Evolutionary conservation across 2,888 invertebrate genomes (phyloP), one percentile per base, ranked within the genome.

Genomic region (Malthinus flaveolus): DNA sequence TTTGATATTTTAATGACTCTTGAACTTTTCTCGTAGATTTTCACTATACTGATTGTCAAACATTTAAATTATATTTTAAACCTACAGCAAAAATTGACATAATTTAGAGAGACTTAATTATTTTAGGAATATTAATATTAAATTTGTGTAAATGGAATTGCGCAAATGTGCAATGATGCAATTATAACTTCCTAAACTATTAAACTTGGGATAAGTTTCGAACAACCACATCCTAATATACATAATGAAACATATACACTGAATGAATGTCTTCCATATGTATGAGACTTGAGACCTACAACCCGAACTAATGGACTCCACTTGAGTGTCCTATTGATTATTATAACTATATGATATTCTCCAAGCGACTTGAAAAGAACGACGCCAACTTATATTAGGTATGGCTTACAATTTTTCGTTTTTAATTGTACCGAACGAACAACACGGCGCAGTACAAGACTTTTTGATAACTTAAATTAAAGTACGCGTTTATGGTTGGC

Each of bases 271-370:
- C 53, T 49, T 63, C 59, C 63, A 66, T 66, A 65, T 66, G 66
- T 54, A 66, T 65, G 62, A 65, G 50, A 59, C 61, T 51, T 64
- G 65, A 59, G 62, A 62, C 62, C 62, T 42, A 42, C 15, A 42
- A 59, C 56, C 53, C 58, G 54, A 52, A 64, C 64, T 66, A 66
- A 66, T 64, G 62, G 62, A 59, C 61, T 62, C 42, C 51, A 54
- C 60, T 42, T 42, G 13, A 53, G 56, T 49, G 58, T 57, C 64
- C 59, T 56, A 62, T 64, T 62, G 62, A 64, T 64, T 64, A 59
- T 42, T 55, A 35, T 32, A 39, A 55, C 31, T 50, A 54, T 23
- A 23, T 23, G 15, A 42, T 15, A 23, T 12, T 9, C 8, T 15
- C n/a, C 6, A 9, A 8, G 15, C 39, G 7, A 42, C 23, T 42